phyloP scores from a whole-genome alignment of 2,113 vertebrate genomes.

The Ciconia maguari region DNA sequence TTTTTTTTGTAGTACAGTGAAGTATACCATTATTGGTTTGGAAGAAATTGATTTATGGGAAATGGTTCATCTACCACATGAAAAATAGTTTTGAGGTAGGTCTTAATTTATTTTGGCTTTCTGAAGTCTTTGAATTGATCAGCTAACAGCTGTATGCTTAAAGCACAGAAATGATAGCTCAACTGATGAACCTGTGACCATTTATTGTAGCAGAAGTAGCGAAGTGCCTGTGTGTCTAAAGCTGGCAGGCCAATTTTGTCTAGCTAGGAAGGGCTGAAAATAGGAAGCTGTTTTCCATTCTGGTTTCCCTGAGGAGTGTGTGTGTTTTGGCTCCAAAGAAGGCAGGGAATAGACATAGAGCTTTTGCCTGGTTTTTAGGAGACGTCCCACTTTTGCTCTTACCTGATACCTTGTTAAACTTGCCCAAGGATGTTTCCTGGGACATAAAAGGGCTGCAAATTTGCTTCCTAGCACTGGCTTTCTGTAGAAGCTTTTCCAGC shows the following conservation, averaged over 20 bases:
- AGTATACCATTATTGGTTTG: background rate
- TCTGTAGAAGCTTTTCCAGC: background rate
- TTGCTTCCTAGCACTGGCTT: background rate
- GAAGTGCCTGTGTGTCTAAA: background rate
- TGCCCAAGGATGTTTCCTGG: background rate
- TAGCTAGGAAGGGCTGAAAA: background rate
- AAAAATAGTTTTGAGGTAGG: background rate
- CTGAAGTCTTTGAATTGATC: background rate
- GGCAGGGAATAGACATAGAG: background rate
- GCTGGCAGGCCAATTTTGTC: background rate
- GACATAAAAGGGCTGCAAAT: background rate
- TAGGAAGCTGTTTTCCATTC: background rate
- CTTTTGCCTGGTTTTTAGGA: background rate
- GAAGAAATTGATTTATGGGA: background rate
- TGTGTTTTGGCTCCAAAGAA: background rate
- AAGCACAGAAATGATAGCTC: background rate
- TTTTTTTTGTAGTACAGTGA: background rate
- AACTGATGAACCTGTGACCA: background rate
- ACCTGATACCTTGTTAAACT: background rate
- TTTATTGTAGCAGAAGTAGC: background rate
- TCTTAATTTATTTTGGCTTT: background rate
- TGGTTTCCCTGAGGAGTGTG: background rate
- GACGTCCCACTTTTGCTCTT: background rate
- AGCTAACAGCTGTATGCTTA: background rate
- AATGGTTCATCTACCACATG: background rate